Evolutionary conservation across 2,113 vertebrate species (phyloP), one percentile per base, ranked within the genome.

Genomic region (Lepisosteus osseus): DNA sequence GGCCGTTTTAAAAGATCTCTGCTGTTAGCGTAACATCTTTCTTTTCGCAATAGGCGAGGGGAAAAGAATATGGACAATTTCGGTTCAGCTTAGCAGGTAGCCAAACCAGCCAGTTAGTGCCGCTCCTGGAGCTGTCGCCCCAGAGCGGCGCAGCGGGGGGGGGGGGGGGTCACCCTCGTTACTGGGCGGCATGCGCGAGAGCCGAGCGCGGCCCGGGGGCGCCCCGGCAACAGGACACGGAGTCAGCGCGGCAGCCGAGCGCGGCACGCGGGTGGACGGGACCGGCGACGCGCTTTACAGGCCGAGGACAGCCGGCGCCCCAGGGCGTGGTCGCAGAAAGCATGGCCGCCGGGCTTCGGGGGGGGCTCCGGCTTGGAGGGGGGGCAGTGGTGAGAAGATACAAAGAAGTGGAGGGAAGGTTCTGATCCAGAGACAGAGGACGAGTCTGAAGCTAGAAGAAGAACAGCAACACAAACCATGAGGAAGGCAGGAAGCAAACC

Each of bases 341-440:
- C 84, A 75, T 87, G 83, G 87, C 84, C 83, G 87, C 91, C 61
- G 76, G 87, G 90, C 88, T 91, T 93, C 90, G 92, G 82, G 89
- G 90, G 91, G 84, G 61, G 90, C 75, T 92, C 94, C 77, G 88
- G 85, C 82, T 92, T 93, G 80, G 88, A 87, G 88, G 83, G 90
- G 91, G 86, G 85, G 88, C 83, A 83, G 87, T 94, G 82, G 86
- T 90, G 92, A 89, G 94, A 74, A 76, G 90, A 92, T 70, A 93
- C 92, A 86, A 89, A 90, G 88, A 86, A 85, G 83, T 94, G 94
- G 78, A 93, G 91, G 89, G 92, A 77, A 83, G 90, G 92, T 17
- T 96, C 94, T 76, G 92, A 91, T 90, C 95, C 93, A 89, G 93
- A 93, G 82, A 93, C 84, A 89, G 95, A 93, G 80, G 95, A 94